Evolutionary conservation across 35 echinoderm and acorn worm genomes (phyloP).

Genomic region (Apostichopus californicus): DNA sequence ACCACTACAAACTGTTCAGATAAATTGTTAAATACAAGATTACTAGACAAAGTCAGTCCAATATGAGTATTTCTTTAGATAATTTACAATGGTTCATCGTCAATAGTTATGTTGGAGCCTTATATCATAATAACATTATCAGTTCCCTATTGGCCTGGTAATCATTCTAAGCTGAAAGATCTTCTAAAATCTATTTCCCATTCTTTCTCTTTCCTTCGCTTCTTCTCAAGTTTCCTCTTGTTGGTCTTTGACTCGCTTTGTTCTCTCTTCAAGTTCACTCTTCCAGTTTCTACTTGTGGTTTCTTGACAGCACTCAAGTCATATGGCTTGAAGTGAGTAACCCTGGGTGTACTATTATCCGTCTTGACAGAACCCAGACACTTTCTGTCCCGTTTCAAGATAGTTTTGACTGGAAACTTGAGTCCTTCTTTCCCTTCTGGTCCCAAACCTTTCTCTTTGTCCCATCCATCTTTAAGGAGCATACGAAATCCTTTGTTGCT

Average conservation of each 20-base stretch:
- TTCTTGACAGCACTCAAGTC: constrained; percentile 79
- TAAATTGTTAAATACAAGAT: too few species aligned
- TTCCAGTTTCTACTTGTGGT: constrained; percentile 49
- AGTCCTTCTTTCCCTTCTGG: constrained; percentile 70
- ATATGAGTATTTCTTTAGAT: too few species aligned
- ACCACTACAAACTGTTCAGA: too few species aligned
- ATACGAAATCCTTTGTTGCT: constrained; percentile 91
- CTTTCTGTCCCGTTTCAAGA: constrained; percentile 90
- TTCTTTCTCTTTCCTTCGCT: constrained; percentile 37
- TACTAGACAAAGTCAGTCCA: too few species aligned
- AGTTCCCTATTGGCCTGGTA: not conserved
- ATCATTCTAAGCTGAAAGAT: constrained; percentile 63
- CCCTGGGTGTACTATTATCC: constrained; percentile 56
- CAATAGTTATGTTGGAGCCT: too few species aligned
- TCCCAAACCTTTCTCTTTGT: constrained; percentile 88
- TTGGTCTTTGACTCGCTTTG: not conserved
- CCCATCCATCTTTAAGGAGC: constrained; percentile 92
- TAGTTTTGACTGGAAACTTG: constrained; percentile 94
- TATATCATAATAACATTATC: too few species aligned
- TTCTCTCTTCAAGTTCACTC: not conserved
- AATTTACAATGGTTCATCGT: too few species aligned
- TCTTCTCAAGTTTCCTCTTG: constrained; percentile 1
- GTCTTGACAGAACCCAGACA: constrained; percentile 66
- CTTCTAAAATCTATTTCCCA: constrained; percentile 74
- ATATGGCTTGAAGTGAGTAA: constrained; percentile 91